Evolutionary conservation across 2,113 vertebrate species (phyloP), one percentile per base, ranked within the genome.

Genomic region (Halichoerus grypus): DNA sequence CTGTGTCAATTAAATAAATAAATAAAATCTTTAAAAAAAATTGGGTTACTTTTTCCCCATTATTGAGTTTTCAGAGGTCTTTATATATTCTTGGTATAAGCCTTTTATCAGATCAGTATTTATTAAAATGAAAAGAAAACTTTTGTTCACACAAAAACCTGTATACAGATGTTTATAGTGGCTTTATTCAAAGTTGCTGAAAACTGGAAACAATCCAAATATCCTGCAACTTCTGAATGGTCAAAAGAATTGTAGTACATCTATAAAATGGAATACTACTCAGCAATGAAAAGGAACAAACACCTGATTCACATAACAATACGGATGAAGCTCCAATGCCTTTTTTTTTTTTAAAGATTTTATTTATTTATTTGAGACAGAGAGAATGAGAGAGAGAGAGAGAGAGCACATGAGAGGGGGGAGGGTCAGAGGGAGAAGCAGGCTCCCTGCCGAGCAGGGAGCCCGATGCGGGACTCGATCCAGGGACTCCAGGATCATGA

Each of bases 81-180:
- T 97, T 86, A 82, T 69, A 39, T 63, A 76, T 51, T 91, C 19
- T 59, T 5, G 24, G 15, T 88, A 65, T 7, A 91, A 88, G 46
- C 9, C 46, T 94, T 93, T 93, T 85, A 82, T 79, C 77, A 86
- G n/a, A 65, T 90, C 61, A 91, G 14, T 88, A 79, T 93, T 93
- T 93, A 93, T 15, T 36, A 33, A 90, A 92, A 61, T 84, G 11
- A 95, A 91, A 76, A 86, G 53, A 93, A 96, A 94, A 86, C 55
- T 90, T 79, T 57, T 57, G 31, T 79, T 87, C 59, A 51, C 46
- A 53, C 16, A 95, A 95, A 97, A 83, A 61, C 10, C 11, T 49
- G 18, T 91, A 88, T 33, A 33, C 36, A 93, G 57, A 82, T 74
- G 10, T 87, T 95, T 88, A 49, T 81, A 79, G 51, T 61, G 51